phyloP scores from a whole-genome alignment of 2,113 vertebrate species.

The Carassius gibelio region DNA sequence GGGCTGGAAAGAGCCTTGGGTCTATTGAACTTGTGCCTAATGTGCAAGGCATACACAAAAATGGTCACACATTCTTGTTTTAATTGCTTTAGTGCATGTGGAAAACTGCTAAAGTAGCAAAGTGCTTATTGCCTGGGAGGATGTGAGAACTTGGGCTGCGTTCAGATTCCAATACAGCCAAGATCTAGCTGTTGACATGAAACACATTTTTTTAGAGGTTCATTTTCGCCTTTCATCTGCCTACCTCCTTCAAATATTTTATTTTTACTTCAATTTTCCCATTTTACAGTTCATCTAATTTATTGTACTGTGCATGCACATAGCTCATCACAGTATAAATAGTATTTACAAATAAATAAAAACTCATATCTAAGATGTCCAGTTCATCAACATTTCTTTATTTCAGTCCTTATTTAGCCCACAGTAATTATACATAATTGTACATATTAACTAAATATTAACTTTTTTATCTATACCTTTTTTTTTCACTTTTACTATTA shows the following conservation, averaged over 20 bases:
- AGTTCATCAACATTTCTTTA: not conserved
- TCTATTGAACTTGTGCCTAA: constrained; percentile 38
- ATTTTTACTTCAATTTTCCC: not conserved
- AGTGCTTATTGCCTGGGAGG: constrained; percentile 16
- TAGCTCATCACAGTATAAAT: not conserved
- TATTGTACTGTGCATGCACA: not conserved
- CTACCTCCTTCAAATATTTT: not conserved
- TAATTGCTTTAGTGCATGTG: constrained; percentile 34
- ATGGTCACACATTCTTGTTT: constrained; percentile 18
- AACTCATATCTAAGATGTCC: not conserved
- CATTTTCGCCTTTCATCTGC: constrained; percentile 25
- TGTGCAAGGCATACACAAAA: constrained; percentile 29
- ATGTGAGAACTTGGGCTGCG: constrained; percentile 3
- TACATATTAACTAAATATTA: too few relatives aligned
- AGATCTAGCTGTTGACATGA: constrained; percentile 32
- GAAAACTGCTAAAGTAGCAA: constrained; percentile 33
- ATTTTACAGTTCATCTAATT: not conserved
- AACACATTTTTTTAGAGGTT: constrained; percentile 23
- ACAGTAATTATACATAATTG: not conserved
- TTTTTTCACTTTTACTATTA: too few relatives aligned
- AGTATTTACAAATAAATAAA: not conserved
- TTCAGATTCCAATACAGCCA: constrained; percentile 18
- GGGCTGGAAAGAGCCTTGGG: constrained; percentile 25
- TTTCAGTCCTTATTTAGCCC: too few relatives aligned
- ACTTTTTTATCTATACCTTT: too few relatives aligned